A percentile compares a stretch with the other conserved stretches of the same genome.
These are phyloP conservation scores for Cheilosia impressa DNA, from an alignment of 2,888 invertebrate species.

Conservation along the genomic window DNA sequence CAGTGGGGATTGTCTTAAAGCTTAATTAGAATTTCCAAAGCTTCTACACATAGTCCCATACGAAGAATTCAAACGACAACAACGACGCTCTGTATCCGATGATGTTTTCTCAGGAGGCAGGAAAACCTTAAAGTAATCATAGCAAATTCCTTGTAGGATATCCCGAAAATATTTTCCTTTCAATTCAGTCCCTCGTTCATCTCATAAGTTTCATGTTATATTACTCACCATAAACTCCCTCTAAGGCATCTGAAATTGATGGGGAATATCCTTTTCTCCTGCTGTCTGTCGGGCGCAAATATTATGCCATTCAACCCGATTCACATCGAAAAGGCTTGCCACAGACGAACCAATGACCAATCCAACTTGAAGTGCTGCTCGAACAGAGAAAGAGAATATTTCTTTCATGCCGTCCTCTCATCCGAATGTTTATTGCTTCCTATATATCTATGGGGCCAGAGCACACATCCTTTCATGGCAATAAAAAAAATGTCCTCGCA, in stretches of 20 bases:
- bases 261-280: conserved; percentile 11
- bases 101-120: not conserved
- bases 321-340: conserved; percentile 8
- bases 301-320: conserved; percentile 66
- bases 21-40: conserved; percentile 57
- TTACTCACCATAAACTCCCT: conserved; percentile 20
- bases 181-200: conserved; percentile 8
- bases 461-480: not conserved
- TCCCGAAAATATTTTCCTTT: conserved; percentile 40
- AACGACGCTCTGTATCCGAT: not conserved
- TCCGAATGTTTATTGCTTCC: conserved; percentile 61
- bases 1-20: conserved; percentile 30
- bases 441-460: not conserved
- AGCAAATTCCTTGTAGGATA: conserved; percentile 46
- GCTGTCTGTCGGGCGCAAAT: conserved; percentile 33
- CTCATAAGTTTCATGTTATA: conserved; percentile 51
- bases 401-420: conserved; percentile 62
- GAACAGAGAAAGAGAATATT: conserved; percentile 34
- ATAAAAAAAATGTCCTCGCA: conserved; percentile 30
- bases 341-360: conserved; percentile 60
- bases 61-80: conserved; percentile 19
- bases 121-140: conserved; percentile 24
- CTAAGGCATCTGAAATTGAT: conserved; percentile 36
- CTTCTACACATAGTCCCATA: conserved; percentile 19
- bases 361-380: conserved; percentile 48